These are phyloP conservation scores for Altica lythri DNA, from an alignment of 2,888 invertebrate species.

Conservation along the genomic window DNA sequence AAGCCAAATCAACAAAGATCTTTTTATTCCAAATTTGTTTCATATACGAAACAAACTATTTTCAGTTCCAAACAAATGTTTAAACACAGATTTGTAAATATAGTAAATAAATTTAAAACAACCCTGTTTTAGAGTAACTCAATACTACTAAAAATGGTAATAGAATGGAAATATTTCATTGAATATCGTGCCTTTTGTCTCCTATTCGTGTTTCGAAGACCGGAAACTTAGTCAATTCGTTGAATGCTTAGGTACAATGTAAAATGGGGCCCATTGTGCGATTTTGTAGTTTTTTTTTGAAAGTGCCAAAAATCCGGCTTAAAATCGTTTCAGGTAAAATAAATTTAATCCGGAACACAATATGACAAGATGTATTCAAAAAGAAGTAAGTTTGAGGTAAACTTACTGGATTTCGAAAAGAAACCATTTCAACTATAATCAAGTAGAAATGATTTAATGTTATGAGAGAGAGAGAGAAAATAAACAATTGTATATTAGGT, in stretches of 20 bases:
- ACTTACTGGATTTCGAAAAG: too few species aligned
- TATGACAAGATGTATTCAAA: too few species aligned
- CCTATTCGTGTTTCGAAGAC: conserved; percentile 2
- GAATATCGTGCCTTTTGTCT: conserved; percentile 2
- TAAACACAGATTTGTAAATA: too few species aligned
- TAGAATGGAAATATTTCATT: neutral
- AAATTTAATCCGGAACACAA: neutral
- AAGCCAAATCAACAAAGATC: too few species aligned
- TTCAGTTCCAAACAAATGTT: too few species aligned
- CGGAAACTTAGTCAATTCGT: conserved; percentile 12
- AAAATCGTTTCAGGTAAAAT: conserved; percentile 1
- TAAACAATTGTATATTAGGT: too few species aligned
- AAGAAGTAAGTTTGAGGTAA: too few species aligned
- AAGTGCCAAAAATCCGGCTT: conserved; percentile 15
- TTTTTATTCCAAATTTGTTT: too few species aligned
- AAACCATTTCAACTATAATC: too few species aligned
- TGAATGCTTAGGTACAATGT: conserved; percentile 2
- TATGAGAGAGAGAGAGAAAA: too few species aligned
- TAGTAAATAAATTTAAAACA: neutral
- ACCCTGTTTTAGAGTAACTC: conserved; percentile 2
- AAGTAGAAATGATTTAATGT: too few species aligned
- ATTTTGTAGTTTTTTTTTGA: neutral
- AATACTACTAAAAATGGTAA: conserved; percentile 2
- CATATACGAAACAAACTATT: too few species aligned
- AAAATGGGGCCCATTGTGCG: neutral